phyloP scores from a whole-genome alignment of 2,797 vertebrate genomes.

The Antrozous pallidus region DNA sequence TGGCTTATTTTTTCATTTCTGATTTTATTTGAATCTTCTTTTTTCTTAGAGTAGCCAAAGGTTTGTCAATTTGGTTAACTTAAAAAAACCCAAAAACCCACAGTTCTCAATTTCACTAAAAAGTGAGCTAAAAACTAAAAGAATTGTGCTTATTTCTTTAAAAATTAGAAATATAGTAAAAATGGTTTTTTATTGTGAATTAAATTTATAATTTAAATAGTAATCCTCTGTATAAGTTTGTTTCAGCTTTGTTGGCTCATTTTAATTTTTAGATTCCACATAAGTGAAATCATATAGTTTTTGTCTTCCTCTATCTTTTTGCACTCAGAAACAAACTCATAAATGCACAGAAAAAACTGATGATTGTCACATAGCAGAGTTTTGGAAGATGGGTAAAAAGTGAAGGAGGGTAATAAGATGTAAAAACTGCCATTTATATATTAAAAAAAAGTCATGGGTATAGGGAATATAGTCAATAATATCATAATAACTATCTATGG shows the following conservation, averaged over 20 bases:
- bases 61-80: not conserved
- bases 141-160: conserved; percentile 12
- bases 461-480: not conserved
- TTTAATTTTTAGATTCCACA: not conserved
- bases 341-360: not conserved
- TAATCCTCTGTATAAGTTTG: not conserved
- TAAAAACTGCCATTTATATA: not conserved
- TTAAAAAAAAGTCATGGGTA: not conserved
- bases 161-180: not conserved
- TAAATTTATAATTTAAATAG: not conserved
- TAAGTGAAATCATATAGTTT: not conserved
- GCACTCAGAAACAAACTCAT: not conserved
- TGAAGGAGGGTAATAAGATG: not conserved
- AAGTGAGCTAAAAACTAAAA: not conserved
- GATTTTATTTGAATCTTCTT: not conserved
- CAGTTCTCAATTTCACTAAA: not conserved
- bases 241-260: not conserved
- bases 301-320: not conserved
- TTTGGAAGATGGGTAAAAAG: not conserved
- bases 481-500: not conserved
- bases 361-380: not conserved
- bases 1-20: not conserved
- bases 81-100: not conserved
- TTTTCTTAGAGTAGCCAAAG: not conserved
- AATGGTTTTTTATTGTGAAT: not conserved